phyloP scores from a whole-genome alignment of 35 echinoderm and acorn worm species.

The Apostichopus parvimensis region DNA sequence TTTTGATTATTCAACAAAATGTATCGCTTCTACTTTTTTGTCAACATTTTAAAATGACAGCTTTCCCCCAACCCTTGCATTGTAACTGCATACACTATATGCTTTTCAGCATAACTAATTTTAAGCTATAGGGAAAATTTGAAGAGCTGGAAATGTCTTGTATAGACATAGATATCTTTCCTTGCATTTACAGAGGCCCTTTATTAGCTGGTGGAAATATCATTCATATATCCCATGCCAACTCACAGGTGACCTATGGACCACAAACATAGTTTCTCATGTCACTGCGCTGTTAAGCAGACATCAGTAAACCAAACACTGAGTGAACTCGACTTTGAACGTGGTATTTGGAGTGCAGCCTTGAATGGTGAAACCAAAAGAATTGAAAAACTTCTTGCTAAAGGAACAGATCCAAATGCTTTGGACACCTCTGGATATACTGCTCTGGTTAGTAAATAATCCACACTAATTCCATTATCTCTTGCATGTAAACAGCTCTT shows the following conservation, averaged over 20 bases:
- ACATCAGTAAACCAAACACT: conserved; percentile 72
- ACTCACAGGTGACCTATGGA: neutral
- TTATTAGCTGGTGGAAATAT: no score
- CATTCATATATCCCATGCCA: no score
- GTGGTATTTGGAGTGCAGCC: conserved; percentile 91
- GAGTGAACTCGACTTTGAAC: conserved; percentile 91
- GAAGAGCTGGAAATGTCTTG: no score
- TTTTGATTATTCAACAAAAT: no score
- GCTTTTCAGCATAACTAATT: no score
- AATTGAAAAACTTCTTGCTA: conserved; percentile 67
- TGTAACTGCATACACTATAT: no score
- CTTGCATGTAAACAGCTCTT: neutral
- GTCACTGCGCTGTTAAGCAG: neutral
- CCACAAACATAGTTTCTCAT: neutral
- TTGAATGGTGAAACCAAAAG: conserved; percentile 70
- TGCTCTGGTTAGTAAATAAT: conserved; percentile 63
- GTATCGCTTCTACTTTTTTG: no score
- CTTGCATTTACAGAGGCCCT: no score
- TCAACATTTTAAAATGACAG: no score
- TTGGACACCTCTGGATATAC: conserved; percentile 79
- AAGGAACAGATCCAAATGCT: conserved; percentile 66
- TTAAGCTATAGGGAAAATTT: no score
- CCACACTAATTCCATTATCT: neutral
- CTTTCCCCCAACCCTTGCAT: no score
- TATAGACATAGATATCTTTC: no score